Base-by-base conservation (phyloP, 2,797 vertebrate genomes). In the Neomorphus geoffroyi region DNA sequence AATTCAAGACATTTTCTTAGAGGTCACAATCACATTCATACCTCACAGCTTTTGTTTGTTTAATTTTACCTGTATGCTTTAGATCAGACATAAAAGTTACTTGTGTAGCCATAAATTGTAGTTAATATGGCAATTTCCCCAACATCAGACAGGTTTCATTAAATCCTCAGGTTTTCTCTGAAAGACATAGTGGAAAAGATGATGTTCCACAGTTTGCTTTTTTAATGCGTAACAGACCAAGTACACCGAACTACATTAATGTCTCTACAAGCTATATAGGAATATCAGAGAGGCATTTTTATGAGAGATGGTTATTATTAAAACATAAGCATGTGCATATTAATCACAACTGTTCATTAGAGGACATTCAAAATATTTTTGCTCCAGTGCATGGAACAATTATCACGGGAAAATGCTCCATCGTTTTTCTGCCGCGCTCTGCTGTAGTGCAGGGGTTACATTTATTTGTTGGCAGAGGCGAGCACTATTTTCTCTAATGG, bases 321-420 rank as follows among this genome's bases (percentile, higher is more conserved):
- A 92, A 92, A 58, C 54, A 90, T 37, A 94, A 53, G 64, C 45
- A 30, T 24, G 48, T 56, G 62, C 87, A 92, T 58, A 72, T 88
- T 88, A 84, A 92, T 92, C 74, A 60, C 62, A 83, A 33, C 66
- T 53, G 30, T 69, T 95, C 65, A 72, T 94, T 65, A 88, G 61
- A 66, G 61, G 61, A 50, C 69, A 67, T 15, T 91, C 27, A 50
- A 56, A 91, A 45, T 48, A 50, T 51, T 77, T 77, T 67, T 90
- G 56, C 90, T 91, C 27, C 75, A 81, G 93, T 70, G 64, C 13
- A 5, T 53, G 57, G 30, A 72, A 70, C 81, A 77, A 50, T 86
- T 73, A 74, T 7, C 62, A 73, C 1, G 3, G 82, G 66, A 45
- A 46, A 69, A 69, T 0, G 0, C 39, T 61, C 37, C 26, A 7